Evolutionary conservation across 2,797 vertebrate species (phyloP).

Genomic region (Poecilia gillii): DNA sequence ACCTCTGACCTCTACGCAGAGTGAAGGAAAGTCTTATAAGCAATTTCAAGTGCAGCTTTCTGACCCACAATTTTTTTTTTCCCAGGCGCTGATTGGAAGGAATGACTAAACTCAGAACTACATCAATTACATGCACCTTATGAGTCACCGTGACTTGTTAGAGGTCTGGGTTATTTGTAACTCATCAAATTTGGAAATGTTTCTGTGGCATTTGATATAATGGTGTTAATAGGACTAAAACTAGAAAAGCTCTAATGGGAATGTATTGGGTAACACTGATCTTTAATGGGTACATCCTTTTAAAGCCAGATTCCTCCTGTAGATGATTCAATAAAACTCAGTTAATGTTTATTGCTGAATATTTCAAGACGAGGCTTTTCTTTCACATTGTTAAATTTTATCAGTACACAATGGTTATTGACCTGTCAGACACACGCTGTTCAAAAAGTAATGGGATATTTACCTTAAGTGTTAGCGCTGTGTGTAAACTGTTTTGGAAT

Average conservation of each 20-base stretch:
- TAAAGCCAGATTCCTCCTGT: neutral
- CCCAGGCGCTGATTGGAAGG: neutral
- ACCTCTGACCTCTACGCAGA: neutral
- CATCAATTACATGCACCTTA: neutral
- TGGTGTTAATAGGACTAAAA: neutral
- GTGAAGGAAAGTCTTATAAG: neutral
- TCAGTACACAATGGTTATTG: neutral
- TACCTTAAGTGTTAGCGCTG: neutral
- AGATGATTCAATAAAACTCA: neutral
- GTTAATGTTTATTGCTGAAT: neutral
- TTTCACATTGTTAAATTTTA: neutral
- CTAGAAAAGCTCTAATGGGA: neutral
- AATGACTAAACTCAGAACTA: neutral
- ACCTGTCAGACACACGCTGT: neutral
- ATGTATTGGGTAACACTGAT: neutral
- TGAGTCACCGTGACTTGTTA: neutral
- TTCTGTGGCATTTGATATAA: constrained; percentile 1
- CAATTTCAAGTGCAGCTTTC: neutral
- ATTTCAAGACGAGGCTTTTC: neutral
- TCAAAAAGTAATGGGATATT: neutral
- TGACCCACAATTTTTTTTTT: neutral
- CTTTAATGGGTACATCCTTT: neutral
- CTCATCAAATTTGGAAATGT: neutral
- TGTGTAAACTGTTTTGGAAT: neutral
- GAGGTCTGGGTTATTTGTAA: neutral